Base-by-base conservation (phyloP, 2,113 vertebrate species). In the Oriolus oriolus region DNA sequence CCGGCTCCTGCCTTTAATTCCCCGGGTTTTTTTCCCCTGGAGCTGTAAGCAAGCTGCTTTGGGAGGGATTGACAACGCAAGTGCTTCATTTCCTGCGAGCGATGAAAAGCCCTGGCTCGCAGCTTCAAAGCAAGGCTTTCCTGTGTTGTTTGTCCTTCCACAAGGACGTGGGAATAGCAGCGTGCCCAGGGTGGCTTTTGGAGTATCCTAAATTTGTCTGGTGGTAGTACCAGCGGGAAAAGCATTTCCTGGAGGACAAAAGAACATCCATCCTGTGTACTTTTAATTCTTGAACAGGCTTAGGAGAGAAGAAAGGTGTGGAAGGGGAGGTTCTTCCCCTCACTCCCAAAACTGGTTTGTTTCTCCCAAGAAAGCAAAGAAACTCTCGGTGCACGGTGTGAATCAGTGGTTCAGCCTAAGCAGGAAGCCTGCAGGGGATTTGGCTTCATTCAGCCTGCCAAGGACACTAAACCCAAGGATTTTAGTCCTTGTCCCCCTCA, bases 261-360 rank as follows among this genome's bases (percentile, higher is more conserved):
- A 30, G 4, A 80, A n/a, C 8, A 50, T 33, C 22, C 19, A 1
- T 42, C 28, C 10, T 49, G 7, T 26, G 69, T 44, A 13, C 2
- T 92, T 83, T 8, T n/a, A 70, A 11, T 85, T 73, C 31, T 69
- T 71, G 33, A 68, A 13, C 5, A 21, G 19, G 9, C 6, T 65
- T 37, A 23, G 44, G 33, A 21, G 45, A 63, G 31, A 18, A 71
- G 22, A 52, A 52, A 22, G 53, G 7, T 37, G 4, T 56, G 12
- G 41, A n/a, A 53, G 9, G 59, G 37, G n/a, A 56, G 17, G 16
- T 52, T 69, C 27, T 57, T 45, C n/a, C 16, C 4, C 3, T 41
- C 0, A 0, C n/a, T 61, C 33, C 47, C 16, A 1, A 2, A 50
- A 28, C 14, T 23, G 5, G 4, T 39, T 74, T 53, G 4, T 66